Base-by-base conservation (phyloP, 2,113 vertebrate genomes). In the Cynopterus brachyotis region DNA sequence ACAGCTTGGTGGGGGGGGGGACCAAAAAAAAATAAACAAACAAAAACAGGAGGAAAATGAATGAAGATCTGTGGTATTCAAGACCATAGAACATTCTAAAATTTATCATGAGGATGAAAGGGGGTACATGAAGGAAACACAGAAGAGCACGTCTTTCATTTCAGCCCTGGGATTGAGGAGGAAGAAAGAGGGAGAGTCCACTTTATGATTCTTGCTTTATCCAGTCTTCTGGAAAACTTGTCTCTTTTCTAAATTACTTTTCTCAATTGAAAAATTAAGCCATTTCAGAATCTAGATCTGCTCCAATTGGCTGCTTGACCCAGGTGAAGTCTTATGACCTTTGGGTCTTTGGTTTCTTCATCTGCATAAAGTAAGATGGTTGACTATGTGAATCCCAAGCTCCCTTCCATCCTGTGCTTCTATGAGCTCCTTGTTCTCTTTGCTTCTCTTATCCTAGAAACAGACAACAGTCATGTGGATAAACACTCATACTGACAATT, bases 341-440 rank as follows among this genome's bases (percentile, higher is more conserved):
- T 59, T 59, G 30, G 57, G 64, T 82, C 89, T 97, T 91, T 84
- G 53, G 75, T 96, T 94, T 96, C 90, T 96, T 96, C 60, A 72
- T 95, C 76, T 92, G 47, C 35, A 84, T 88, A 92, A 96, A 96
- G 75, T 90, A 92, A 91, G 55, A 92, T 35, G 70, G 59, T 95
- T 92, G 95, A 92, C 90, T 76, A 17, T 53, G 6, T 50, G 45
- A 82, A 73, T 66, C 35, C 75, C 59, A 76, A 90, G 53, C 17
- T 28, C 42, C 55, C 67, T 67, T 84, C 87, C 35, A 45, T 57
- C 62, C 89, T 84, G n/a, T 32, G n/a, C 67, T 96, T 96, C 95
- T 97, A 84, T 97, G 76, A 78, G 50, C 37, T 64, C 75, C 90
- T 98, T 97, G 94, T 98, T 97, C 94, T 94, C 87, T 96, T 87